Evolutionary conservation across 2,113 vertebrate genomes (phyloP).

Genomic region (Pongo abelii): DNA sequence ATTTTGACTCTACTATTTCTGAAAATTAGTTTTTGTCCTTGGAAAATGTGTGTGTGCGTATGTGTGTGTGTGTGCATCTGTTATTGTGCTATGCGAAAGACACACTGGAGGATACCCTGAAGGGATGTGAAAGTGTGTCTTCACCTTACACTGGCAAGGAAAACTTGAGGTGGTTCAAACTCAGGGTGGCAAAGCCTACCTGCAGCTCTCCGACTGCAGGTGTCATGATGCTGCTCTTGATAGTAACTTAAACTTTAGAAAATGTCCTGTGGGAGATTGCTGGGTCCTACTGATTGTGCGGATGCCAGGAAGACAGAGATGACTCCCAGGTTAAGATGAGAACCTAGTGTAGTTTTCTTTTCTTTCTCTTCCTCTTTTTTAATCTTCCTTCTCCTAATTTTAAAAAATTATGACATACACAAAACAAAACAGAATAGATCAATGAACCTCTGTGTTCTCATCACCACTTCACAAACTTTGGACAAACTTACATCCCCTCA

Average conservation of each 20-base stretch:
- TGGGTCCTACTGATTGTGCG: background rate
- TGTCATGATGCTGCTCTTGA: background rate
- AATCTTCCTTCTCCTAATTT: background rate
- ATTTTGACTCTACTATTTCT: background rate
- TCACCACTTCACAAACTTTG: background rate
- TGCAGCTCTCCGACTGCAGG: background rate
- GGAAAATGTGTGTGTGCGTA: background rate
- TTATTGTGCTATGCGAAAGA: background rate
- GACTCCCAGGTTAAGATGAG: background rate
- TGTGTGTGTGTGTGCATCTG: background rate
- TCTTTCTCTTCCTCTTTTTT: background rate
- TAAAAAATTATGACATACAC: background rate
- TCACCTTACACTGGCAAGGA: background rate
- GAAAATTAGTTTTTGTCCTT: constrained; percentile 3
- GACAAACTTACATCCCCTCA: background rate
- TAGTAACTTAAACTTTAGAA: background rate
- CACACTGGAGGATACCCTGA: too few species aligned
- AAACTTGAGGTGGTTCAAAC: background rate
- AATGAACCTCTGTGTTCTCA: background rate
- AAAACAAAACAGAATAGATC: background rate
- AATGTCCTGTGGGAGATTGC: background rate
- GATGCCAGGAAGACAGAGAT: background rate
- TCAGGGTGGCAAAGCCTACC: background rate
- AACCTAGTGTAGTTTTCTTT: background rate
- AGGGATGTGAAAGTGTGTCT: background rate